Evolutionary conservation across 2,797 vertebrate species (phyloP).

Genomic region (Trachops cirrhosus): DNA sequence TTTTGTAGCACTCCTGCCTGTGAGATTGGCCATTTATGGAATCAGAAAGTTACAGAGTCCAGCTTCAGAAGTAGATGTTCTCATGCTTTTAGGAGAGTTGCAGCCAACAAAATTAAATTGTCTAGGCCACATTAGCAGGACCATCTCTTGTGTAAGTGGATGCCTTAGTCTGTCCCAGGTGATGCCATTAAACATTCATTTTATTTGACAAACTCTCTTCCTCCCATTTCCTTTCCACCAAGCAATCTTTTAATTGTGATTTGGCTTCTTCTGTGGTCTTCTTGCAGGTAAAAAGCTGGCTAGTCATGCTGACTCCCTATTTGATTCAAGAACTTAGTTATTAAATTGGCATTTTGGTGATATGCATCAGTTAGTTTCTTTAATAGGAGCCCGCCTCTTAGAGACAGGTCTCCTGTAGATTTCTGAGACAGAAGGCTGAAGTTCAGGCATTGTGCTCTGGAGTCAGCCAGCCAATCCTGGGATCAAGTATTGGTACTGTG

Average conservation of each 20-base stretch:
- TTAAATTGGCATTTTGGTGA: not conserved
- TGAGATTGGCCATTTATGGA: not conserved
- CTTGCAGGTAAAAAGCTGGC: not conserved
- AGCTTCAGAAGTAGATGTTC: not conserved
- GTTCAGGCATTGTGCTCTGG: not conserved
- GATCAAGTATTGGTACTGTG: not conserved
- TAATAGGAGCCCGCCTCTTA: not conserved
- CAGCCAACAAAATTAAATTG: not conserved
- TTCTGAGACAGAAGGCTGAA: not conserved
- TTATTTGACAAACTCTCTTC: not conserved
- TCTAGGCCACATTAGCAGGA: not conserved
- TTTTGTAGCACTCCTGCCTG: not conserved
- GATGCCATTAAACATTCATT: not conserved
- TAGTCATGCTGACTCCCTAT: not conserved
- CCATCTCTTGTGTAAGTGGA: not conserved
- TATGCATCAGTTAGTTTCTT: not conserved
- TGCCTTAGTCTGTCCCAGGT: not conserved
- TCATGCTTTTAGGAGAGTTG: not conserved
- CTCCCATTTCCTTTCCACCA: not conserved
- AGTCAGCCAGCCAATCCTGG: not conserved
- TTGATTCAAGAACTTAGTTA: not conserved
- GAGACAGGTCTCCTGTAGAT: not conserved
- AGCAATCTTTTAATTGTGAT: not conserved
- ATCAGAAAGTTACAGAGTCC: not conserved
- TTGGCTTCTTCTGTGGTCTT: constrained; percentile 13